Conservation (phyloP, 2,113 vertebrate genomes). For the Lophius piscatorius region DNA sequence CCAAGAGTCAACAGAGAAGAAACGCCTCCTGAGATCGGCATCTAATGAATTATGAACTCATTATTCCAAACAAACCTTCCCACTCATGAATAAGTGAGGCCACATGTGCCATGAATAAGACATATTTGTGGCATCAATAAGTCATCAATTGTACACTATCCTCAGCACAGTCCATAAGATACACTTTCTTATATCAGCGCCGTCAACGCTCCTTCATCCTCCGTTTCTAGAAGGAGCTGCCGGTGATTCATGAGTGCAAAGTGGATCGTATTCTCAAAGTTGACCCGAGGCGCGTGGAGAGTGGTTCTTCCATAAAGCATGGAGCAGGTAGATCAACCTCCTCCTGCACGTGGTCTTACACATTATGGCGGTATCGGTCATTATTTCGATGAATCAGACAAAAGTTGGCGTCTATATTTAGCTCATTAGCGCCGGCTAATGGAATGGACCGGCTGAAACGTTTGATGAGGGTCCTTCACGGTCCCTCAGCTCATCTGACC, state of each 20-base stretch:
- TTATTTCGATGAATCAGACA: conserved; percentile 11
- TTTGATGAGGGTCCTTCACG: conserved; percentile 18
- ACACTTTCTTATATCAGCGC: conserved; percentile 19
- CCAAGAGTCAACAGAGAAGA: conserved; percentile 37
- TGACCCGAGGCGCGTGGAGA: conserved; percentile 11
- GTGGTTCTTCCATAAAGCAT: conserved; percentile 5
- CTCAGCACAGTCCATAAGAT: conserved; percentile 21
- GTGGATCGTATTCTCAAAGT: conserved; percentile 6
- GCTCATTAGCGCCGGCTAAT: conserved; percentile 59
- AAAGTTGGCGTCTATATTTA: conserved; percentile 59
- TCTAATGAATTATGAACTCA: conserved; percentile 53
- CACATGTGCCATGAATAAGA: conserved; percentile 64
- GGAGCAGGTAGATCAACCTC: conserved; percentile 30
- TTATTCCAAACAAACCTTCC: conserved; percentile 47
- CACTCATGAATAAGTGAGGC: conserved; percentile 51
- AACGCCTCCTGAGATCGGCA: conserved; percentile 31
- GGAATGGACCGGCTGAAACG: conserved; percentile 52
- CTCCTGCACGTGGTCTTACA: neutral
- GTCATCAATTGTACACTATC: conserved; percentile 46
- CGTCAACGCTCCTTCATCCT: conserved; percentile 15
- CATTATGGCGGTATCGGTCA: conserved; percentile 6
- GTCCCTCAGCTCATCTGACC: conserved; percentile 58
- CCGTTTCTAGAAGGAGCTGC: conserved; percentile 3
- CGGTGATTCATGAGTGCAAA: conserved; percentile 14
- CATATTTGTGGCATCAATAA: conserved; percentile 66